Percentiles rank a stretch among this genome's conserved stretches.
Conservation (phyloP, 1,140 invertebrate genomes). For the Diorhabda elongata region DNA sequence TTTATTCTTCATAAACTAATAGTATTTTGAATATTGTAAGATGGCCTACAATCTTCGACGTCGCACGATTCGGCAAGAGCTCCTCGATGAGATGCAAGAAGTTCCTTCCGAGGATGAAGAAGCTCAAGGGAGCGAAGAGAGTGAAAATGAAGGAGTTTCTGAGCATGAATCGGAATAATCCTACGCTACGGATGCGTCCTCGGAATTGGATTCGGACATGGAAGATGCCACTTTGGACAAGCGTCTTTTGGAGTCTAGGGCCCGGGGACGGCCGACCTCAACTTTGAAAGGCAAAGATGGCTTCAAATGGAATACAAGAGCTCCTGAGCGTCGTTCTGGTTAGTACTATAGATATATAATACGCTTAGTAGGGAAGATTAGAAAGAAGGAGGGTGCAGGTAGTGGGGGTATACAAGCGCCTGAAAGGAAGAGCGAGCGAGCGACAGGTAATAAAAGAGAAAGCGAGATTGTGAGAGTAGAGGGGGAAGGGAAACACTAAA, state of each 20-base stretch:
- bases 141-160: slow-evolving; percentile 5
- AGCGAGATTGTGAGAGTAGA: too few species aligned
- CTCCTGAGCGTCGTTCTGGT: slow-evolving; percentile 4
- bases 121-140: neutral
- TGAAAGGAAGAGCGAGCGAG: too few species aligned
- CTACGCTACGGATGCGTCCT: slow-evolving; percentile 2
- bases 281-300: slow-evolving; percentile 4
- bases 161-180: neutral
- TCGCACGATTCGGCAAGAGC: slow-evolving; percentile 4
- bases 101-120: slow-evolving; percentile 4
- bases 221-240: slow-evolving; percentile 4
- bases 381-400: neutral
- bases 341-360: slow-evolving; percentile 5
- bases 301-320: slow-evolving; percentile 3
- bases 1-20: slow-evolving; percentile 4
- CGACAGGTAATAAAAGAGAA: too few species aligned
- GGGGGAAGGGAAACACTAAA: too few species aligned
- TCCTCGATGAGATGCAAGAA: slow-evolving; percentile 4
- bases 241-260: neutral
- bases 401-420: too few species aligned
- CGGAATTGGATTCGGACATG: slow-evolving; percentile 3
- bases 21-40: slow-evolving; percentile 5
- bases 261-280: neutral
- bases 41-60: neutral
- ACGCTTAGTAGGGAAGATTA: slow-evolving; percentile 3